Base-by-base conservation (phyloP, 2,797 vertebrate species). In the Leptoclinus maculatus region DNA sequence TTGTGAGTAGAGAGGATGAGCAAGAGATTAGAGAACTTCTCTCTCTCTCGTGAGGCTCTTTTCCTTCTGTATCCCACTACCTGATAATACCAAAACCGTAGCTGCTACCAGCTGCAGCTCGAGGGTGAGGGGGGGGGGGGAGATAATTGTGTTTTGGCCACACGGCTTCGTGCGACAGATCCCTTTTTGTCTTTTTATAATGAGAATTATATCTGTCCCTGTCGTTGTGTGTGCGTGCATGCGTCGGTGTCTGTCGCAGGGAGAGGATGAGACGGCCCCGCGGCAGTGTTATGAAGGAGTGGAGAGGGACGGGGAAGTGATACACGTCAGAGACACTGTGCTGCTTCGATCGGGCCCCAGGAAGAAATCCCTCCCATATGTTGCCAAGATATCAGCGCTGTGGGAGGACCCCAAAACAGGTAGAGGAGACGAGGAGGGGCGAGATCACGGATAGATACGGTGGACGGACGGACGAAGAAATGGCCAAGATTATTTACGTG, bases 351-450 rank as follows among this genome's bases (percentile, higher is more conserved):
- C 98, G 0, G 98, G 98, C 66, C 98, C 97, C 34, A 95, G 97
- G 74, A 99, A 98, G 94, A 99, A 99, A 21, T 97, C 98, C 9
- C 97, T 98, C 90, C 98, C 98, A 1, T 99, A 98, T 1, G 98
- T 99, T 47, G 98, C 98, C 69, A 99, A 99, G 94, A 99, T 99
- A 90, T 99, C 98, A 0, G 96, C 98, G 0, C 95, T 99, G 83
- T 99, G 98, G 98, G 97, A 99, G 83, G 98, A 99, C 86, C 98
- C 98, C 17, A 98, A 97, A 91, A 97, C 98, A 94, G 98, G 98
- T 99, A 94, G 23, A 19, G 9, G 21, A 59, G 64, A 27, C 0
- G 51, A 12, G 32, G 16, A 6, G 23, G 62, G 53, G 25, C 12
- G 39, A 6, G 27, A 41, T 38, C 25, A 49, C 32, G 39, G 25